These are phyloP conservation scores for Drosophila prostipennis DNA, from an alignment of 2,888 invertebrate genomes.

Conservation along the genomic window DNA sequence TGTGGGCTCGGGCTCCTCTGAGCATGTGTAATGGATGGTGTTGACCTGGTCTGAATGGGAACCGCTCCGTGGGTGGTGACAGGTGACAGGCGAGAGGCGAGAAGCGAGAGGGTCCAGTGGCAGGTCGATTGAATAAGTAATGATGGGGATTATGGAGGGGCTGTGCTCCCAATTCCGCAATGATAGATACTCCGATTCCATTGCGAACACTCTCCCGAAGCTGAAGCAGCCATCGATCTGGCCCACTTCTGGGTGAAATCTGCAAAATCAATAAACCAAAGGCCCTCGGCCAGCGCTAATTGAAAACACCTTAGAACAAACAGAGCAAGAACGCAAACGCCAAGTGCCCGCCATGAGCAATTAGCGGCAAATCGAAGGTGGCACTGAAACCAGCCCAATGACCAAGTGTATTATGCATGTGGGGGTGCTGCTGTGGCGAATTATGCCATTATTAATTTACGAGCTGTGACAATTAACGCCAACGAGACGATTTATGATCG, in stretches of 20 bases:
- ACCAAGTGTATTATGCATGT: conserved; percentile 18
- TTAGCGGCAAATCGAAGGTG: conserved; percentile 72
- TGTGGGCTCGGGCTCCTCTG: conserved; percentile 38
- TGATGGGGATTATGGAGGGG: conserved; percentile 62
- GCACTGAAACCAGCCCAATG: conserved; percentile 35
- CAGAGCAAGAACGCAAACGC: conserved; percentile 59
- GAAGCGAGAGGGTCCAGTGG: conserved; percentile 30
- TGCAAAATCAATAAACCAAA: conserved; percentile 34
- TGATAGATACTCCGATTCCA: conserved; percentile 14
- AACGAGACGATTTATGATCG: conserved; percentile 57
- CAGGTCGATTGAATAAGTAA: conserved; percentile 72
- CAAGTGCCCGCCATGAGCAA: conserved; percentile 68
- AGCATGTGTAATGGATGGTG: conserved; percentile 69
- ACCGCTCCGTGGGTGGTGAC: conserved; percentile 59
- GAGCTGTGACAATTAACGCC: conserved; percentile 76
- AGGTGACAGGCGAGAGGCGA: conserved; percentile 41
- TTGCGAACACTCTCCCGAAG: background rate
- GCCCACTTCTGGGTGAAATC: conserved; percentile 51
- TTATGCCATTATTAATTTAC: conserved; percentile 81
- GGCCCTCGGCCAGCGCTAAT: conserved; percentile 67
- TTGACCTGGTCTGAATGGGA: conserved; percentile 65
- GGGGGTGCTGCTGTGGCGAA: conserved; percentile 28
- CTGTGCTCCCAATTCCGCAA: conserved; percentile 26
- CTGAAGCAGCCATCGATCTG: conserved; percentile 24
- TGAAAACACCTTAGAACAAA: conserved; percentile 76